Evolutionary conservation across 1,140 invertebrate species (phyloP), one percentile per base, ranked within the genome.

Genomic region (Cydia pomonella): DNA sequence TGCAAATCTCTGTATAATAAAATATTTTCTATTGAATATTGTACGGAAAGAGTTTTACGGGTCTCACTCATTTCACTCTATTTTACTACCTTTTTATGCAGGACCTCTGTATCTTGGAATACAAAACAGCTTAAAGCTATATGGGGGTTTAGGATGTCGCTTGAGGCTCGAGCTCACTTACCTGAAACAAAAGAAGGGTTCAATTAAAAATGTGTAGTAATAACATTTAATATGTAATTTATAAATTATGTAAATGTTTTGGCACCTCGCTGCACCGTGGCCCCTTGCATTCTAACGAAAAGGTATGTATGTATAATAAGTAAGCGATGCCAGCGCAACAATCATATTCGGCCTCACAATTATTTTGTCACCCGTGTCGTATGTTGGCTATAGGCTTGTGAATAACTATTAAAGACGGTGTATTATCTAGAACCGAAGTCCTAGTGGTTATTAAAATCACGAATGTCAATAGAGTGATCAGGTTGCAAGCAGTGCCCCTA

Each of bases 1-100:
- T 90, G 86, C 83, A 89, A 92, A 91, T 90, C 87, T 86, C 82
- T 80, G 89, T 88, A 87, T 89, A 91, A 88, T 92, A 92, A 91
- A 92, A 92, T 88, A 89, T 90, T 85, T 89, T 89, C 85, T 86
- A 92, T 91, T 91, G 90, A 90, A 92, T 90, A 87, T 91, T 90
- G 84, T 85, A 90, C 87, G 87, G 87, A 88, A 88, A 89, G 83
- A 86, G 82, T 88, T 90, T 89, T 90, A 87, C 79, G 84, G 84
- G 75, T 83, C 81, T 82, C 82, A 84, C 85, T 92, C 87, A 92
- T 89, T 92, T 88, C 82, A 83, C 83, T 88, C 78, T 80, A 82
- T 84, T 90, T 89, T 90, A 89, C 78, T 82, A 83, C 80, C 79
- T 86, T 90, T 87, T 89, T 88, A 84, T 86, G 82, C 81, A 84